phyloP scores from a whole-genome alignment of 2,113 vertebrate genomes.

The Sylvia atricapilla region DNA sequence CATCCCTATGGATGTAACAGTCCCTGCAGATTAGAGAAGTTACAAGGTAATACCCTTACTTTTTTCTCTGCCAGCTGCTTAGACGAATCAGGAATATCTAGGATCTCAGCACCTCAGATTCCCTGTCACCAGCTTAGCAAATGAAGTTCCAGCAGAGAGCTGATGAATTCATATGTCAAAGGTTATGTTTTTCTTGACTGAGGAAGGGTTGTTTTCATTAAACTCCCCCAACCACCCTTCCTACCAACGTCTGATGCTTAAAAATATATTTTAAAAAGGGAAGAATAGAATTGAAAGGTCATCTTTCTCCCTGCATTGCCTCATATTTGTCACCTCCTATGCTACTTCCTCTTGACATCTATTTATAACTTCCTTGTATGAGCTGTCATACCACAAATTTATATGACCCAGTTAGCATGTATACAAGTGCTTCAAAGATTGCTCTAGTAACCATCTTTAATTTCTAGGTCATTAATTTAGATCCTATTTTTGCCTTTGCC shows the following conservation, averaged over 20 bases:
- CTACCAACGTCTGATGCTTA: background rate
- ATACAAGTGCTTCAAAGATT: background rate
- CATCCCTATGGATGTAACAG: background rate
- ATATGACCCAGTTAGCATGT: constrained; percentile 13
- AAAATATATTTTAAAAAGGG: background rate
- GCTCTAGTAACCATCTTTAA: constrained; percentile 12
- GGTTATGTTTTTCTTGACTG: background rate
- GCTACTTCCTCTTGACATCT: constrained; percentile 29
- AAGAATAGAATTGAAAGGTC: background rate
- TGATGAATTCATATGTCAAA: background rate
- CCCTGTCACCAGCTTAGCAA: background rate
- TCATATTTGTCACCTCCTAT: background rate
- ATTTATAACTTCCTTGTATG: constrained; percentile 46
- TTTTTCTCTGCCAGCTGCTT: background rate
- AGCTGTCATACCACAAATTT: constrained; percentile 43
- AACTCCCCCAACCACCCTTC: background rate
- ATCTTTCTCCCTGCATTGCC: background rate
- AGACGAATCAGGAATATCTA: background rate
- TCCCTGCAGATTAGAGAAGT: background rate
- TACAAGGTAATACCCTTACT: background rate
- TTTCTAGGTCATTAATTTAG: constrained; percentile 24
- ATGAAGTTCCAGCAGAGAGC: background rate
- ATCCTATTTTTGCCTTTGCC: constrained; percentile 22
- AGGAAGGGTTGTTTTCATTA: background rate
- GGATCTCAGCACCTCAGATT: background rate